Conservation (phyloP, 2,888 invertebrate genomes). For the Drosophila percnosoma region DNA sequence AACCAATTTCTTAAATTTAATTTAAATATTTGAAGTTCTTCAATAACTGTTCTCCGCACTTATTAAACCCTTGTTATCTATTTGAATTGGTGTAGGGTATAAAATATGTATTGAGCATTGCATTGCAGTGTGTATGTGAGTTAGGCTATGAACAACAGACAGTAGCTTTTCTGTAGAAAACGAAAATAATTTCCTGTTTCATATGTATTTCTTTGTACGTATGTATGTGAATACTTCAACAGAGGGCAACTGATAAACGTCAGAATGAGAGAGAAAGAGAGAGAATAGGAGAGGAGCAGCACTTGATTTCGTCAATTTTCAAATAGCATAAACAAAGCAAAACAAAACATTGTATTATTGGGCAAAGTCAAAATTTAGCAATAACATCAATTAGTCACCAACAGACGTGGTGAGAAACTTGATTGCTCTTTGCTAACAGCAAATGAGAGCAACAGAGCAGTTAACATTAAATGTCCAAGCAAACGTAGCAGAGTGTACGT, state of each 20-base stretch:
- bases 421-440: constrained; percentile 40
- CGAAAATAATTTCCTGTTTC: constrained; percentile 71
- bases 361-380: constrained; percentile 40
- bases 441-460: constrained; percentile 33
- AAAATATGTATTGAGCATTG: constrained; percentile 8
- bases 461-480: constrained; percentile 3
- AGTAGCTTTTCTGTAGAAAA: constrained; percentile 55
- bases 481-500: constrained; percentile 9
- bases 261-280: background rate
- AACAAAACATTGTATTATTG: constrained; percentile 43
- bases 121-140: background rate
- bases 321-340: constrained; percentile 28
- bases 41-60: background rate
- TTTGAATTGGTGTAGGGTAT: background rate
- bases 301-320: constrained; percentile 37
- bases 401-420: constrained; percentile 40
- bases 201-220: background rate
- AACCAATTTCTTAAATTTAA: background rate
- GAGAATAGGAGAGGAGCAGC: constrained; percentile 6
- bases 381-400: constrained; percentile 57
- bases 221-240: constrained; percentile 1
- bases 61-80: background rate
- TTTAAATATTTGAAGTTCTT: background rate
- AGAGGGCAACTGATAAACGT: constrained; percentile 9
- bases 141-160: constrained; percentile 29